phyloP scores from a whole-genome alignment of 2,113 vertebrate species.

The Rhabdornis inornatus region DNA sequence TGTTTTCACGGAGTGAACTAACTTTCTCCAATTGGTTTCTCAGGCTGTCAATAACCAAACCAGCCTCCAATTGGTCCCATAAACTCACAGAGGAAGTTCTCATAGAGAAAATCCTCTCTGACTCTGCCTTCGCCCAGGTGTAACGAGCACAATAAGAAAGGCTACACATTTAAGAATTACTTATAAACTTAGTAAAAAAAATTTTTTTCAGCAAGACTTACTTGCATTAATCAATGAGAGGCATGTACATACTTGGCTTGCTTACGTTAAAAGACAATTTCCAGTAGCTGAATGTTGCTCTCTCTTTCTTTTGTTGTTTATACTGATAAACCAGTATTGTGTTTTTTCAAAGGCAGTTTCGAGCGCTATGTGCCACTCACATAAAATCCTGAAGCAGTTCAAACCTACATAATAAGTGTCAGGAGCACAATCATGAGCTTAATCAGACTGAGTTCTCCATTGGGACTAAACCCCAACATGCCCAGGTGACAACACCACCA shows the following conservation, averaged over 20 bases:
- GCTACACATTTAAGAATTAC: background rate
- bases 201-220: background rate
- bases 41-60: too few species aligned
- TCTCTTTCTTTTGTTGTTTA: background rate
- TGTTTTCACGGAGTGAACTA: too few species aligned
- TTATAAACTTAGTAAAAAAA: background rate
- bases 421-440: background rate
- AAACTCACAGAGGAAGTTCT: too few species aligned
- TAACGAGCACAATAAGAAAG: background rate
- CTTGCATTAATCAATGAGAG: background rate
- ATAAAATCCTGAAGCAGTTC: background rate
- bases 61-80: too few species aligned
- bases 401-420: background rate
- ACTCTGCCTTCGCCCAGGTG: too few species aligned
- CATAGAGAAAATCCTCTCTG: too few species aligned
- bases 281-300: rapidly evolving
- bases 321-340: background rate
- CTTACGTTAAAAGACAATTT: background rate
- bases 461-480: background rate
- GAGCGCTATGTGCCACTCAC: background rate
- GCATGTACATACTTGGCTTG: rapidly evolving
- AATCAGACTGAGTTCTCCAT: background rate
- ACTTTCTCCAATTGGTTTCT: too few species aligned
- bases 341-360: background rate
- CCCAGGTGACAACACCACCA: background rate